Conservation (phyloP, 92 coral and sea anemone species). For the Hydrozoanthus gracilis region DNA sequence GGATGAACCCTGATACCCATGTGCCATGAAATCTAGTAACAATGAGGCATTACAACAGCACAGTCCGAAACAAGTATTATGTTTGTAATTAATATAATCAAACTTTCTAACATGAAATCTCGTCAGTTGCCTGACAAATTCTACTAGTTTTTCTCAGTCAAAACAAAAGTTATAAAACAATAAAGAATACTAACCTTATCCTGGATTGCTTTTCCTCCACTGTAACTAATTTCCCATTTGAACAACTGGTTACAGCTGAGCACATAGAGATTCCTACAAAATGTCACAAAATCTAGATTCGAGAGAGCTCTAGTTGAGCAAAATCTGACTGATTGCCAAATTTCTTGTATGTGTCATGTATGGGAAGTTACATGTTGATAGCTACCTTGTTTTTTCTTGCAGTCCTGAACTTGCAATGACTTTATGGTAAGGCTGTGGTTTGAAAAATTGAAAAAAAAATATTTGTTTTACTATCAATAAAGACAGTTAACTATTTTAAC, state of each 20-base stretch:
- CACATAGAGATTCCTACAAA: conserved; percentile 75
- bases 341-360: not conserved
- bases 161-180: not conserved
- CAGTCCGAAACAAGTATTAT: no score
- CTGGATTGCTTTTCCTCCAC: conserved; percentile 67
- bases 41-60: no score
- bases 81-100: no score
- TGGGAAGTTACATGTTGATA: not conserved
- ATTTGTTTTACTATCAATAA: not conserved
- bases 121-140: not conserved
- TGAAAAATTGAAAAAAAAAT: not conserved
- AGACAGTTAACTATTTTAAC: no score
- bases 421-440: conserved; percentile 26
- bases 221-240: conserved; percentile 74
- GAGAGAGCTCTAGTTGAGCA: no score
- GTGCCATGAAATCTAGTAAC: no score
- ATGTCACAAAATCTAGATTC: not conserved
- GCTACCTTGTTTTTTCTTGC: conserved; percentile 40
- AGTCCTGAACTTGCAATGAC: conserved; percentile 28
- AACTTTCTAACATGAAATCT: not conserved
- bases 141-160: not conserved
- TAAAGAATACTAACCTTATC: conserved; percentile 70
- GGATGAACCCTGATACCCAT: no score
- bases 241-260: conserved; percentile 83
- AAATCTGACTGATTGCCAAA: no score